Conservation (phyloP, 2,113 vertebrate genomes). For the Electrona antarctica region DNA sequence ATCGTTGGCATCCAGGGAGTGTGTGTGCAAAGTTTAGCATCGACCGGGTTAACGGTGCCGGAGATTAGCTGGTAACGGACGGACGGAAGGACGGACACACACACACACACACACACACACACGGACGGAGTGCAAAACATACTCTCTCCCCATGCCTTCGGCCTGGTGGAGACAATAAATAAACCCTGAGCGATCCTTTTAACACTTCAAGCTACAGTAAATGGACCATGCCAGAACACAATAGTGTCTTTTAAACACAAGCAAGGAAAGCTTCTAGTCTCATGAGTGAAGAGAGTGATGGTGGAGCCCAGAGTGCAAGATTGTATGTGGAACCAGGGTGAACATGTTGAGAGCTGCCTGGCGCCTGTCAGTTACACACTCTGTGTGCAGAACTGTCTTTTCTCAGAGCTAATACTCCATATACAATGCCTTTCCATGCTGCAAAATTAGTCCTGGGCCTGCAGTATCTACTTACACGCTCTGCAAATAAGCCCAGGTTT, state of each 20-base stretch:
- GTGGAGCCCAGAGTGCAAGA: background rate
- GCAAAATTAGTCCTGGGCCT: slow-evolving; percentile 36
- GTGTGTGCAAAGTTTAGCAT: too few relatives aligned
- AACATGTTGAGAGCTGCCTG: slow-evolving; percentile 40
- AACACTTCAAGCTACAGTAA: background rate
- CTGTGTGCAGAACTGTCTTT: slow-evolving; percentile 22
- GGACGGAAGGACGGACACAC: too few relatives aligned
- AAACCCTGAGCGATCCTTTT: background rate
- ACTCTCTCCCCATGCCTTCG: too few relatives aligned
- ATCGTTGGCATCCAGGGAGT: too few relatives aligned
- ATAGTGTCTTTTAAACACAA: background rate
- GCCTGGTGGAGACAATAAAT: too few relatives aligned
- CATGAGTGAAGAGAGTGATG: background rate
- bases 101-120: too few relatives aligned
- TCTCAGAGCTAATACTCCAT: slow-evolving; percentile 25
- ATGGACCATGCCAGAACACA: slow-evolving; percentile 1
- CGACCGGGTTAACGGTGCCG: too few relatives aligned
- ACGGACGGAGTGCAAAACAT: too few relatives aligned
- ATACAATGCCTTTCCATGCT: slow-evolving; percentile 11
- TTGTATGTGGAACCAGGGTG: slow-evolving; percentile 5
- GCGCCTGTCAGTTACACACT: slow-evolving; percentile 29
- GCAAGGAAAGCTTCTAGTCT: background rate
- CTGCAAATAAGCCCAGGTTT: slow-evolving; percentile 38
- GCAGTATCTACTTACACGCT: slow-evolving; percentile 32
- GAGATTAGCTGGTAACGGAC: too few relatives aligned